Conservation (phyloP, 2,113 vertebrate genomes). For the Arizona elegans region DNA sequence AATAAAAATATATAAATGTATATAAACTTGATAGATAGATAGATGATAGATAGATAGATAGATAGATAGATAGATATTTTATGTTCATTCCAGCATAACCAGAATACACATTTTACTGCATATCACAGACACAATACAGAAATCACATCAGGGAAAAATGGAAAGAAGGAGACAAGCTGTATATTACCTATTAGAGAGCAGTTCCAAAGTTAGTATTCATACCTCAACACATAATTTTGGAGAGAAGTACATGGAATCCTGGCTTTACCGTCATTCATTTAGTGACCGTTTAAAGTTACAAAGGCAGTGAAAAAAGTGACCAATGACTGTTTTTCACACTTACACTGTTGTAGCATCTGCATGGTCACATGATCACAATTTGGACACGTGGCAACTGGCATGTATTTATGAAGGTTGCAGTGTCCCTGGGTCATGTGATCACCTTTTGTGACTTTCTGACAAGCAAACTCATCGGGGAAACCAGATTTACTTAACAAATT, state of each 20-base stretch:
- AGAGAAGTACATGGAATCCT: background rate
- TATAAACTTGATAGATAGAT: background rate
- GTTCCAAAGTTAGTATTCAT: background rate
- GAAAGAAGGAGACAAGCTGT: background rate
- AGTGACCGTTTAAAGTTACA: background rate
- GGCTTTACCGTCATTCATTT: background rate
- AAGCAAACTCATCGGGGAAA: background rate
- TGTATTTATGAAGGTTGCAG: background rate
- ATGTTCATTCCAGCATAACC: background rate
- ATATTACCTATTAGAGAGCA: background rate
- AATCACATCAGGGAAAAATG: background rate
- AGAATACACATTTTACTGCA: background rate
- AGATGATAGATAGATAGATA: too few relatives aligned
- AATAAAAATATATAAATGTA: background rate
- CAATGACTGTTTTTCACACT: background rate
- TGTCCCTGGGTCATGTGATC: background rate
- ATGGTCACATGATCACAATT: background rate
- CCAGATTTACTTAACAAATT: background rate
- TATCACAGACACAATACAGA: background rate
- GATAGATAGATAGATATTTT: too few relatives aligned
- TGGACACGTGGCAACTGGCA: background rate
- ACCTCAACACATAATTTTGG: background rate
- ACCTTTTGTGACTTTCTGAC: background rate
- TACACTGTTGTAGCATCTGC: background rate
- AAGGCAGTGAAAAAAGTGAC: background rate